Conservation (phyloP, 2,113 vertebrate species). For the Pholis gunnellus region DNA sequence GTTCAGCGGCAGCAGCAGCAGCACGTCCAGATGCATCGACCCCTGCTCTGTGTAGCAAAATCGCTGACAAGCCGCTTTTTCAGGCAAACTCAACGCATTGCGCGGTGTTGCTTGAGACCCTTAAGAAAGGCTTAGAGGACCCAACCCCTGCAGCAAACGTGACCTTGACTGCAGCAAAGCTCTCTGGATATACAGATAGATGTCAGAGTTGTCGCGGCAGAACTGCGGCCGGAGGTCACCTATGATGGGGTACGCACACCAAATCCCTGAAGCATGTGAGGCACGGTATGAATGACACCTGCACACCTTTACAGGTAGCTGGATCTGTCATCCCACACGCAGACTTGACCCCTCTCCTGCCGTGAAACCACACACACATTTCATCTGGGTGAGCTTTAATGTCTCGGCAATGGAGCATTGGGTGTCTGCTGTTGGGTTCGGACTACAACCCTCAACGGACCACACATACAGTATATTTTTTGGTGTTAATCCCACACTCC, state of each 20-base stretch:
- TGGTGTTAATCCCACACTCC: slow-evolving; percentile 32
- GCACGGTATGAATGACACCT: slow-evolving; percentile 26
- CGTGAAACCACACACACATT: not conserved
- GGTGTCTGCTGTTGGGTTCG: not conserved
- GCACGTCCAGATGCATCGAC: slow-evolving; percentile 52
- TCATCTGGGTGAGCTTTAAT: not conserved
- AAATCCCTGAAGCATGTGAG: slow-evolving; percentile 13
- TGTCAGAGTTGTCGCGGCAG: slow-evolving; percentile 31
- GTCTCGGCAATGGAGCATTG: slow-evolving; percentile 4
- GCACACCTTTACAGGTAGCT: slow-evolving; percentile 29
- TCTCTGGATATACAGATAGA: slow-evolving; percentile 38
- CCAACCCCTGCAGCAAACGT: slow-evolving; percentile 19
- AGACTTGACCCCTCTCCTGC: slow-evolving; percentile 13
- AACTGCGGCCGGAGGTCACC: slow-evolving; percentile 22
- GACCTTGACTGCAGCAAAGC: slow-evolving; percentile 48
- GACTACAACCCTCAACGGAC: not conserved
- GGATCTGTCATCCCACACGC: slow-evolving; percentile 13
- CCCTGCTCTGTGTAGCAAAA: slow-evolving; percentile 29
- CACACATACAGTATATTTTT: not conserved
- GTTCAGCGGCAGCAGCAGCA: slow-evolving; percentile 24
- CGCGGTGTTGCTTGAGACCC: slow-evolving; percentile 4
- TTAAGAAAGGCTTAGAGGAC: slow-evolving; percentile 15
- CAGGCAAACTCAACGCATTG: slow-evolving; percentile 51
- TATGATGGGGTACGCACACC: not conserved
- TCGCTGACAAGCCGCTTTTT: slow-evolving; percentile 58